phyloP scores from a whole-genome alignment of 2,797 vertebrate species.

The Crenichthys baileyi region DNA sequence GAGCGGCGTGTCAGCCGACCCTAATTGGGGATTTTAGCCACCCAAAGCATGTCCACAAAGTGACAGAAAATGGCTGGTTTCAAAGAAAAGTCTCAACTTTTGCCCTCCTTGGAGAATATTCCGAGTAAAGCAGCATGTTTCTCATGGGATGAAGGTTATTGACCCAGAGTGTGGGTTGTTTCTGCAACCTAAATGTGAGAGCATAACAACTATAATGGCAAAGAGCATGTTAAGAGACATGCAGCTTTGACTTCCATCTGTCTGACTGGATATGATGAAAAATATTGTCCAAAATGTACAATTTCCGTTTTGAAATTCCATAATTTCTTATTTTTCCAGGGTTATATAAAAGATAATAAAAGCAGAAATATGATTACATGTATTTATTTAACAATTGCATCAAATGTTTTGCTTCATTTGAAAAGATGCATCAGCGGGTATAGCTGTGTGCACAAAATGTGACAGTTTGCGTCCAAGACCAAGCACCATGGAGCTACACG shows the following conservation, averaged over 20 bases:
- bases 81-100: constrained; percentile 86
- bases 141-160: constrained; percentile 61
- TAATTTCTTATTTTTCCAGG: not conserved
- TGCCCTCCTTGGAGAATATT: constrained; percentile 65
- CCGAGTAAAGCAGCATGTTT: constrained; percentile 46
- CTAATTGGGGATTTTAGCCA: constrained; percentile 99
- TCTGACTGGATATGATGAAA: not conserved
- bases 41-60: constrained; percentile 93
- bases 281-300: not conserved
- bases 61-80: constrained; percentile 94
- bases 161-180: constrained; percentile 58
- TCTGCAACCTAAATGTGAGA: constrained; percentile 43
- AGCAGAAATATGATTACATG: not conserved
- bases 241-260: constrained; percentile 51
- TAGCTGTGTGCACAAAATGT: not conserved
- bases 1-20: constrained; percentile 98
- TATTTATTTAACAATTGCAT: not conserved
- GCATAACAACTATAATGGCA: constrained; percentile 60
- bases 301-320: not conserved
- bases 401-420: not conserved
- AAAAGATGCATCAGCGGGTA: not conserved
- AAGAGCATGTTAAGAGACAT: constrained; percentile 64
- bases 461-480: not conserved
- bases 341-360: not conserved
- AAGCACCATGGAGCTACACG: constrained; percentile 77